Evolutionary conservation across 2,113 vertebrate genomes (phyloP), one percentile per base, ranked within the genome.

Genomic region (Aix galericulata): DNA sequence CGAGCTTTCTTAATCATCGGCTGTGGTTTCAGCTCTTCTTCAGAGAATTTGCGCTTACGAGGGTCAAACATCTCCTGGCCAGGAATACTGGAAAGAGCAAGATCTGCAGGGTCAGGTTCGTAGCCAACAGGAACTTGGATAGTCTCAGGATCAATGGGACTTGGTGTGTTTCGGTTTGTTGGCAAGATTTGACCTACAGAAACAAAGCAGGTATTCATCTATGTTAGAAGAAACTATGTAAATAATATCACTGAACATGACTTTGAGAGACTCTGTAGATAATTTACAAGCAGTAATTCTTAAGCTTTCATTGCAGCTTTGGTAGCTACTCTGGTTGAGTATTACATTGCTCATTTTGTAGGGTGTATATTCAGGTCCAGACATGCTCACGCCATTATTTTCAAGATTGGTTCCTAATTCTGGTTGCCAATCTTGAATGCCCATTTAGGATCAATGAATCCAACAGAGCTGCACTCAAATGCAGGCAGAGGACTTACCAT

Each of bases 1-100:
- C 99, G 99, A 31, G 99, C 99, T 91, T 99, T 99, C 97, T 99
- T 99, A 96, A 99, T 99, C 99, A 99, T 99, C 23, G 99, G 99
- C 96, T 99, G 99, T 1, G 99, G 99, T 91, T 99, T 99, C 93
- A 99, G 98, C 97, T 99, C 99, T 87, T 99, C 99, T 13, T 99
- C 98, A 0, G 98, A 98, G 97, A 99, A 99, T 85, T 99, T 99
- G 98, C 99, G 98, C 83, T 99, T 99, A 72, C 99, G 98, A 40
- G 99, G 99, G 89, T 99, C 99, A 56, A 99, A 99, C 95, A 99
- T 99, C 91, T 99, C 99, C 98, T 99, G 99, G n/a, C 99, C 99
- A 1, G 99, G 99, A 83, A 99, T 98, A 92, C 99, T 99, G 98
- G 99, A 99, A 80, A 99, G 98, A 31, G 99, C 99, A 64, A 99